Base-by-base conservation (phyloP, 2,113 vertebrate genomes). In the Nibea albiflora region DNA sequence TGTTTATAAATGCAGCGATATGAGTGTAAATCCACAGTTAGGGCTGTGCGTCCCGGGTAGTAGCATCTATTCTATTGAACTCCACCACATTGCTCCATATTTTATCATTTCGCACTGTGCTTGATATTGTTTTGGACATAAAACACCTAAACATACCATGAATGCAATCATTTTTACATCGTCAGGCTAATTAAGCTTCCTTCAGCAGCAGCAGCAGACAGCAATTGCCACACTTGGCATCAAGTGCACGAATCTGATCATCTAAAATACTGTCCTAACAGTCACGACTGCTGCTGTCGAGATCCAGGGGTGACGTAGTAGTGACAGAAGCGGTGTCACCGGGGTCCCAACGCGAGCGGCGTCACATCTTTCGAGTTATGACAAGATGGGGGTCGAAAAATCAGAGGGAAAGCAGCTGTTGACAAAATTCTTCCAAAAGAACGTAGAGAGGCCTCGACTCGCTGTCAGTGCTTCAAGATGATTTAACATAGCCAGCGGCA, bases 1-100 rank as follows among this genome's bases (percentile, higher is more conserved):
- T 70, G 35, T 69, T 62, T 70, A 54, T 52, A 50, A 67, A 64
- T 11, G 47, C 65, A 26, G 16, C n/a, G n/a, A 46, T 49, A 35
- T 31, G 61, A 35, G 57, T 11, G 70, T n/a, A 35, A 64, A 64
- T 22, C 50, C 2, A 17, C 62, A 75, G 26, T 84, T 9, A 60
- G 26, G 26, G 66, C 47, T 75, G 60, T 57, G 26, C 1, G 4
- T 62, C 56, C 22, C 20, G 50, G 20, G 12, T 62, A n/a, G 69
- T 76, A 63, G 62, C 44, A 69, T 39, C 26, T 6, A 9, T 60
- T 75, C 7, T 9, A 52, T 50, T 62, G 57, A 57, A 47, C 49
- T 50, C 44, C 12, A 2, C 28, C 16, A 15, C 15, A 35, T 76
- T 62, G 11, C 5, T n/a, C 7, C 4, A 1, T 44, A 12, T n/a